A percentile compares a stretch with the other conserved stretches of the same genome.
Conservation (phyloP, 2,888 invertebrate genomes). For the Plagodis pulveraria region DNA sequence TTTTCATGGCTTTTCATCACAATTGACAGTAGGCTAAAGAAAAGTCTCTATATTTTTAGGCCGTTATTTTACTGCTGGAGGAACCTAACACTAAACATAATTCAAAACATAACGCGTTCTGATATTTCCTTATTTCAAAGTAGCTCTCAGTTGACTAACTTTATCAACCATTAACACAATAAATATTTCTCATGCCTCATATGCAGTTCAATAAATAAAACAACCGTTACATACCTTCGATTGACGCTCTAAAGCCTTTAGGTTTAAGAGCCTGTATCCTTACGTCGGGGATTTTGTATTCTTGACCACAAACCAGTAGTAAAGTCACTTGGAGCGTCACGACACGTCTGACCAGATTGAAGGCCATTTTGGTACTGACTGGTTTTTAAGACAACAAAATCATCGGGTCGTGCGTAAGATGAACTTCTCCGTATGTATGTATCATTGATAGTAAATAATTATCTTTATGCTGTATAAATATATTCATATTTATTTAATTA, state of each 20-base stretch:
- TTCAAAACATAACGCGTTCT: too few relatives aligned
- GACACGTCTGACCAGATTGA: constrained; percentile 35
- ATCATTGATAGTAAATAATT: background rate
- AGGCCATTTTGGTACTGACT: constrained; percentile 55
- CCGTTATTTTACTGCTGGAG: too few relatives aligned
- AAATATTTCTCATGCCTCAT: too few relatives aligned
- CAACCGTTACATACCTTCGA: constrained; percentile 76
- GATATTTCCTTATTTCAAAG: too few relatives aligned
- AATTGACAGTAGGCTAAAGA: too few relatives aligned
- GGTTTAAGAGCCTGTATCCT: constrained; percentile 82
- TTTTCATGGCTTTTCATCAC: too few relatives aligned
- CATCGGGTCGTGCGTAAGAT: background rate
- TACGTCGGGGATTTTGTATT: constrained; percentile 71
- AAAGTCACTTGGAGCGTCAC: constrained; percentile 28
- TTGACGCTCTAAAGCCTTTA: constrained; percentile 84
- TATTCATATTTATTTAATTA: too few relatives aligned
- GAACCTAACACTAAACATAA: too few relatives aligned
- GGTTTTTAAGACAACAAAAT: constrained; percentile 7
- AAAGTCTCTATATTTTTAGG: too few relatives aligned
- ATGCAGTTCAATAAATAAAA: background rate
- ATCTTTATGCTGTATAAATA: background rate
- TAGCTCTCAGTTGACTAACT: too few relatives aligned
- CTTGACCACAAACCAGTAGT: constrained; percentile 34
- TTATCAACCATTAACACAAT: too few relatives aligned
- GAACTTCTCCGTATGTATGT: background rate